phyloP scores from a whole-genome alignment of 1,140 invertebrate genomes.

The Hermetia illucens region DNA sequence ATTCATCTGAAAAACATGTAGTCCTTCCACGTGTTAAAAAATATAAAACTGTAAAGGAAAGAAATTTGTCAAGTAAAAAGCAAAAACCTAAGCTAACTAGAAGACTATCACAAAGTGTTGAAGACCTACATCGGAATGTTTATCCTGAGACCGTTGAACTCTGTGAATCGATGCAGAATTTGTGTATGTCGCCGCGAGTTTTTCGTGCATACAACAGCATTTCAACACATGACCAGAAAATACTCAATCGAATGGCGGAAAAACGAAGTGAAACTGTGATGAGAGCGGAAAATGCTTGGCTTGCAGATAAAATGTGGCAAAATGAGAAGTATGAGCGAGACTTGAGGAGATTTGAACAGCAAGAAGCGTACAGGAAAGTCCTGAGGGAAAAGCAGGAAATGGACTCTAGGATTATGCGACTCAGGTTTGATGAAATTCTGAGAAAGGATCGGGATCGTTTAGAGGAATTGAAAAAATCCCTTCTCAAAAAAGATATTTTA shows the following conservation, averaged over 20 bases:
- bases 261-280: constrained; percentile 21
- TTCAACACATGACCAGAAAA: constrained; percentile 25
- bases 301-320: constrained; percentile 28
- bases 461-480: constrained; percentile 14
- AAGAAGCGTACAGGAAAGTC: constrained; percentile 24
- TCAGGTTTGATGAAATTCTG: constrained; percentile 17
- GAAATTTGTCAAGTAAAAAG: too few relatives aligned
- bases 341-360: constrained; percentile 21
- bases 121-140: too few relatives aligned
- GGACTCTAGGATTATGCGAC: constrained; percentile 22
- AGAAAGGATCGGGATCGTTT: constrained; percentile 20
- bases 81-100: too few relatives aligned
- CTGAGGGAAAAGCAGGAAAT: constrained; percentile 27
- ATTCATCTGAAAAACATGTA: too few relatives aligned
- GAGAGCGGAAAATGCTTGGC: constrained; percentile 25
- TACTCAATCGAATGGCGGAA: constrained; percentile 26
- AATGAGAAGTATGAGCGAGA: constrained; percentile 24
- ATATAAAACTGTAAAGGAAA: too few relatives aligned
- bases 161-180: constrained; percentile 22
- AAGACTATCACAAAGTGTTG: too few relatives aligned
- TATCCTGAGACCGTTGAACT: constrained; percentile 8
- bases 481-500: constrained; percentile 20
- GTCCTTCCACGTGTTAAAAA: too few relatives aligned
- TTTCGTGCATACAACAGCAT: constrained; percentile 19
- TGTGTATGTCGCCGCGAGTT: constrained; percentile 21